phyloP scores from a whole-genome alignment of 2,113 vertebrate species.

The Ciconia stormi region DNA sequence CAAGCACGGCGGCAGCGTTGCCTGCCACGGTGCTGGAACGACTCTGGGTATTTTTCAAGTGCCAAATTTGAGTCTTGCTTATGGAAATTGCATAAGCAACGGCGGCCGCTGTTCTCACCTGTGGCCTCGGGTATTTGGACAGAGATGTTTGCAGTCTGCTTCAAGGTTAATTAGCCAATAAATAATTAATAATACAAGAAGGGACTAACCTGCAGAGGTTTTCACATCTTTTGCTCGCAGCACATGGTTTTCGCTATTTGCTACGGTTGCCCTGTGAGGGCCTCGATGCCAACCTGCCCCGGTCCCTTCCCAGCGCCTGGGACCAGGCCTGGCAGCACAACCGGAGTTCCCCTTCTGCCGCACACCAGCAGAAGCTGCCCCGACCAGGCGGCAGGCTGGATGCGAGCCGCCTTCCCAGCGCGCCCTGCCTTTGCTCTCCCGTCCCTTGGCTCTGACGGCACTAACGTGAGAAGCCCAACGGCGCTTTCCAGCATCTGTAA shows the following conservation, averaged over 20 bases:
- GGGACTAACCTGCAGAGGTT: not conserved
- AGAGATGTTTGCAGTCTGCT: not conserved
- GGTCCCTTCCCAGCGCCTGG: not conserved
- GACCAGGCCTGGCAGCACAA: not conserved
- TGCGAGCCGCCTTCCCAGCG: not conserved
- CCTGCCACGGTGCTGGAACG: fast-evolving
- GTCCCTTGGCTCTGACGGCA: fast-evolving
- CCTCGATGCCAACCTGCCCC: not conserved
- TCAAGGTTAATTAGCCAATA: not conserved
- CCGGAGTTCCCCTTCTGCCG: fast-evolving
- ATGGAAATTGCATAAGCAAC: not conserved
- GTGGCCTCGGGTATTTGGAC: not conserved
- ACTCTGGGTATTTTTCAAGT: fast-evolving
- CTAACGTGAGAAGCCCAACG: fast-evolving
- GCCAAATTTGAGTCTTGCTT: too few relatives aligned
- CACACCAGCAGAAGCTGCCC: fast-evolving
- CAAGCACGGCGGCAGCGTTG: not conserved
- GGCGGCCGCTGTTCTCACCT: not conserved
- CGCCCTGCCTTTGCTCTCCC: not conserved
- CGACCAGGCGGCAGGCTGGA: not conserved
- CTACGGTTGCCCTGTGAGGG: fast-evolving
- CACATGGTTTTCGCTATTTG: not conserved
- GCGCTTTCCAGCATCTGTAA: not conserved
- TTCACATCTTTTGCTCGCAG: not conserved
- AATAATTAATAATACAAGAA: not conserved